Evolutionary conservation across 1,140 invertebrate genomes (phyloP).

Genomic region (Tenebrio molitor): DNA sequence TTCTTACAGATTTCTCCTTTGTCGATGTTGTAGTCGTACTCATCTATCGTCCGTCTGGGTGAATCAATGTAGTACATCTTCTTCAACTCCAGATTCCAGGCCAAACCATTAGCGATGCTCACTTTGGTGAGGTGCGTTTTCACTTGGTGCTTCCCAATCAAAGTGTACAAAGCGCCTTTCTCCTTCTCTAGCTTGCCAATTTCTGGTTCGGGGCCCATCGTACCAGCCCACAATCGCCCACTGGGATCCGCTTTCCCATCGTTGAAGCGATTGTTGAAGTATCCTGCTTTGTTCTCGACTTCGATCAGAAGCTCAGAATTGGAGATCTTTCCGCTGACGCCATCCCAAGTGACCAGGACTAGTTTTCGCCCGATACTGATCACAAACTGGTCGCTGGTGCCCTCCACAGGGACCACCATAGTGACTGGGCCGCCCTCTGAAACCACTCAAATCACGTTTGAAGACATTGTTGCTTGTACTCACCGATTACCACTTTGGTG

Average conservation of each 20-base stretch:
- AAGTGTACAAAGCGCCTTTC: slow-evolving; percentile 56
- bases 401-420: slow-evolving; percentile 75
- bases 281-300: slow-evolving; percentile 50
- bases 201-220: slow-evolving; percentile 53
- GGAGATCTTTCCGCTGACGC: slow-evolving; percentile 57
- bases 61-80: slow-evolving; percentile 85
- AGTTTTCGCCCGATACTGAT: slow-evolving; percentile 73
- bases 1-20: slow-evolving; percentile 76
- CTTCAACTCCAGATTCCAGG: slow-evolving; percentile 78
- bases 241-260: slow-evolving; percentile 86
- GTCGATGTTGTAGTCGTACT: slow-evolving; percentile 81
- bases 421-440: slow-evolving; percentile 67
- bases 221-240: slow-evolving; percentile 77
- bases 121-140: slow-evolving; percentile 67
- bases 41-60: slow-evolving; percentile 73
- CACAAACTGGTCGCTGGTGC: slow-evolving; percentile 72
- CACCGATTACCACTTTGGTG: slow-evolving; percentile 49
- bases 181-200: slow-evolving; percentile 50
- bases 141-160: slow-evolving; percentile 43
- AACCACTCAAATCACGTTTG: neutral
- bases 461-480: neutral
- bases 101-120: slow-evolving; percentile 85
- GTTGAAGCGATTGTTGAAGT: slow-evolving; percentile 77
- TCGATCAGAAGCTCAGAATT: slow-evolving; percentile 49
- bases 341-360: slow-evolving; percentile 76